Conservation (phyloP, 2,113 vertebrate genomes). For the Fregata magnificens region DNA sequence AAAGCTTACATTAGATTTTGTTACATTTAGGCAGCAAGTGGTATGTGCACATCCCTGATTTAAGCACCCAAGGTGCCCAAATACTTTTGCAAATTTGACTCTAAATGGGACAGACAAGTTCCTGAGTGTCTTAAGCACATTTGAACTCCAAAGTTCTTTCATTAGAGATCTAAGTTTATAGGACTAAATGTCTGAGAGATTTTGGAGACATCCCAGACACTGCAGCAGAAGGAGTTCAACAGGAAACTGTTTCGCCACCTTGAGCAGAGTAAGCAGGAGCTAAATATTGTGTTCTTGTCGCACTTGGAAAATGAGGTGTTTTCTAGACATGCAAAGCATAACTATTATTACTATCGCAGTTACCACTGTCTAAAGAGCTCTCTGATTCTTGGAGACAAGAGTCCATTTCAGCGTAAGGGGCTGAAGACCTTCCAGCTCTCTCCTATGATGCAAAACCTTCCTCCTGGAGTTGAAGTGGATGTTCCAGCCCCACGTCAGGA, state of each 20-base stretch:
- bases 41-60: not conserved
- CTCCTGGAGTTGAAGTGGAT: not conserved
- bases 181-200: not conserved
- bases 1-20: not conserved
- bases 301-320: not conserved
- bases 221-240: not conserved
- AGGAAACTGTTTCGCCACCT: not conserved
- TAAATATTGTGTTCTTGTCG: not conserved
- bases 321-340: not conserved
- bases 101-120: not conserved
- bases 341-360: not conserved
- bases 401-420: not conserved
- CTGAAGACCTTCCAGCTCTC: not conserved
- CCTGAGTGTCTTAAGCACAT: not conserved
- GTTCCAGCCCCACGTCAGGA: not conserved
- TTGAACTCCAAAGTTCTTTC: not conserved
- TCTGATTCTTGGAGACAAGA: not conserved
- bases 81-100: not conserved
- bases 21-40: not conserved
- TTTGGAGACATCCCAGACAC: not conserved
- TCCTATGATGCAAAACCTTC: not conserved
- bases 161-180: not conserved
- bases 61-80: not conserved
- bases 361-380: not conserved
- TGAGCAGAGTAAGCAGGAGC: not conserved